Conservation (phyloP, 2,888 invertebrate species). For the Cantharis nigra region DNA sequence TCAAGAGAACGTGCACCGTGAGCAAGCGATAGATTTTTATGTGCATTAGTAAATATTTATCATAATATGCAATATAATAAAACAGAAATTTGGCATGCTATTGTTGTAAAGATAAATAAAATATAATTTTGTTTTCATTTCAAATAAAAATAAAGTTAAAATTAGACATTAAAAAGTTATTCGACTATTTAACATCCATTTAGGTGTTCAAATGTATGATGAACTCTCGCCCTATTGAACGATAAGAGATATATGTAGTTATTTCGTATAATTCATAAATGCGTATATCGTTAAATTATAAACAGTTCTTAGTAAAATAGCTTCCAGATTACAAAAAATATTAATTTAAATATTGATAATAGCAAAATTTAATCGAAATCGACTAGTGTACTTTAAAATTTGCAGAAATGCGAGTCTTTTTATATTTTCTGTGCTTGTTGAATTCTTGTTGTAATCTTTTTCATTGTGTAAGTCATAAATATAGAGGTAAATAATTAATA, state of each 20-base stretch:
- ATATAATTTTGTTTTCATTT: background rate
- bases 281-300: conserved; percentile 6
- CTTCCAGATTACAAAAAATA: background rate
- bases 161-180: background rate
- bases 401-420: background rate
- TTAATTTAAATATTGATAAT: background rate
- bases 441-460: background rate
- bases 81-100: background rate
- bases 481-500: background rate
- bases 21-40: background rate
- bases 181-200: background rate
- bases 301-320: conserved; percentile 15
- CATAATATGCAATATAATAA: background rate
- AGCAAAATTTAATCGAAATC: background rate
- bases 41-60: background rate
- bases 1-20: background rate
- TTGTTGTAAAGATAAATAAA: background rate
- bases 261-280: conserved; percentile 1
- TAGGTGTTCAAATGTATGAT: background rate
- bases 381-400: background rate
- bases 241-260: conserved; percentile 2
- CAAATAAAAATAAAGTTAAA: background rate
- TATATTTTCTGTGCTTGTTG: background rate
- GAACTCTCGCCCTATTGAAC: conserved; percentile 3
- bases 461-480: background rate